Evolutionary conservation across 53 echinoderm and acorn worm genomes (phyloP).

Genomic region (Pentamera pediparva): DNA sequence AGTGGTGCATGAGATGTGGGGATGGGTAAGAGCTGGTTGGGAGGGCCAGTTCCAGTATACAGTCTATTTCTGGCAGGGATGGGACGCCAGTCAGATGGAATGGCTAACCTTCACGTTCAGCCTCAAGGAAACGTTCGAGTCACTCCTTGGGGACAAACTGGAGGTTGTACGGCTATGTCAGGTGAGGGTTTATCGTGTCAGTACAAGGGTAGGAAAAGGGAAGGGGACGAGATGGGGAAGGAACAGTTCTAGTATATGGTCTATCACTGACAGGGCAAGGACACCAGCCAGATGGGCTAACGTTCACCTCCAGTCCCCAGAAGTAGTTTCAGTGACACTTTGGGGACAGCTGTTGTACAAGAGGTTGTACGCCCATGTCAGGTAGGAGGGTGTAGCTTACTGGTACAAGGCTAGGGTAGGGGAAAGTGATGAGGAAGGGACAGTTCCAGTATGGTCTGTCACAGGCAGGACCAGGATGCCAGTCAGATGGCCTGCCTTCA

Average conservation of each 20-base stretch:
- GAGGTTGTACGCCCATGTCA: conserved; percentile 91
- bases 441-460: conserved; percentile 95
- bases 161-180: conserved; percentile 92
- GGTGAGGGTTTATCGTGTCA: conserved; percentile 29
- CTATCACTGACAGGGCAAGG: conserved; percentile 85
- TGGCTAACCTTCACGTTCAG: conserved; percentile 99
- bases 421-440: conserved; percentile 62
- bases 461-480: conserved; percentile 89
- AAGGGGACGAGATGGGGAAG: conserved; percentile 49
- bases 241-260: conserved; percentile 85
- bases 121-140: conserved; percentile 96
- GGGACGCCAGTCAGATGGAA: conserved; percentile 87
- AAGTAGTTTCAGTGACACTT: conserved; percentile 97
- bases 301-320: conserved; percentile 93
- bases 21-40: conserved; percentile 39
- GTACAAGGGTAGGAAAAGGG: conserved; percentile 39
- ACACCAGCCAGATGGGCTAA: conserved; percentile 93
- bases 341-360: conserved; percentile 90
- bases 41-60: conserved; percentile 87
- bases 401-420: too few species aligned
- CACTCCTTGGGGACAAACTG: conserved; percentile 89
- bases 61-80: conserved; percentile 88
- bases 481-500: conserved; percentile 97
- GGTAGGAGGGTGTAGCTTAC: too few species aligned
- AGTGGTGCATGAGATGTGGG: conserved; percentile 23